Evolutionary conservation across 1,140 invertebrate species (phyloP), one percentile per base, ranked within the genome.

Genomic region (Aphelinus atriplicis): DNA sequence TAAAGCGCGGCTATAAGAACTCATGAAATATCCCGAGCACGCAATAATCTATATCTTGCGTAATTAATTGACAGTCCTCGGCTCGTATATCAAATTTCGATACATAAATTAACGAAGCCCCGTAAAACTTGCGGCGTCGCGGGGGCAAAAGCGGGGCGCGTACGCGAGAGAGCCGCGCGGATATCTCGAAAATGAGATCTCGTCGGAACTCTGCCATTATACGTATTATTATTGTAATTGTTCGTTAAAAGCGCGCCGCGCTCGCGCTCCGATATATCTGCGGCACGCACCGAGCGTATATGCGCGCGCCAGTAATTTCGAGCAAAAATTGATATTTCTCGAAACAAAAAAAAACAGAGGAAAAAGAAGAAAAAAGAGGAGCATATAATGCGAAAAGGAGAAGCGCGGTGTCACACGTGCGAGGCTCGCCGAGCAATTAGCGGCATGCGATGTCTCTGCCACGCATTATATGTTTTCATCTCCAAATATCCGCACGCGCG

Each of bases 391-490:
- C 26, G 45, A 51, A 65, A 55, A 50, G 56, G 47, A 5, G 9
- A 57, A 53, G 42, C 51, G 42, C 46, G 26, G 50, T 73, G 72
- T 74, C 72, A 68, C 65, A 50, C 42, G 47, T 55, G 69, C 55
- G 45, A 26, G 57, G 60, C 46, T 48, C 46, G 62, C 26, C 56
- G 65, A 45, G 72, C 58, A 74, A 74, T 74, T 74, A 74, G 68
- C 71, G 64, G 61, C 71, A 67, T 61, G 64, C 58, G 26, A 56
- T 42, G 50, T 57, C 7, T 43, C 63, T 53, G 47, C 43, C 48
- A 10, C 9, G 63, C 63, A 47, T 48, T 65, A n/a, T 65, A 9
- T 46, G 53, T 61, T 71, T 71, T 51, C 58, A 79, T 79, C 75
- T 80, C 64, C 71, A 57, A 3, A 57, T 57, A 5, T 10, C 56